phyloP scores from a whole-genome alignment of 2,113 vertebrate genomes.

The Todiramphus saurophagus region DNA sequence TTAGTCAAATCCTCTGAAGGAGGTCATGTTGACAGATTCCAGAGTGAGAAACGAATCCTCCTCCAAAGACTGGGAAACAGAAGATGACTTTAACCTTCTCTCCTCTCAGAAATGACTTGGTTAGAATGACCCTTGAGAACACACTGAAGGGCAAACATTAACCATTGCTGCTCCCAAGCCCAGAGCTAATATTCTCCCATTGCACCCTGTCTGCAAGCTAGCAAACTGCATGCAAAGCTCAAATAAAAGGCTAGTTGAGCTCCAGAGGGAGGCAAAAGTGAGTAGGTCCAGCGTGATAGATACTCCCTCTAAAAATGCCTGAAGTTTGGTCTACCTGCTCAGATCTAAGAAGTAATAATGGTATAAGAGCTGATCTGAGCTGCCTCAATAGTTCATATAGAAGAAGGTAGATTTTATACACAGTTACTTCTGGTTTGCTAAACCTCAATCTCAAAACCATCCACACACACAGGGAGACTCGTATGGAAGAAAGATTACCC shows the following conservation, averaged over 20 bases:
- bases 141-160: not conserved
- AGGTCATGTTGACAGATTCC: slow-evolving; percentile 66
- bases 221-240: not conserved
- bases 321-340: not conserved
- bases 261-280: not conserved
- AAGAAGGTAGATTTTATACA: not conserved
- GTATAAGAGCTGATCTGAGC: not conserved
- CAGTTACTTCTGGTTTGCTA: not conserved
- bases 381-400: not conserved
- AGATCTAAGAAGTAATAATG: not conserved
- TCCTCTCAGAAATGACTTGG: not conserved
- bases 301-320: not conserved
- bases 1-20: slow-evolving; percentile 51
- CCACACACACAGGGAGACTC: accelerated
- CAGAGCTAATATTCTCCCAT: not conserved
- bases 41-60: slow-evolving; percentile 34
- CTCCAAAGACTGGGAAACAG: slow-evolving; percentile 8
- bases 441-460: not conserved
- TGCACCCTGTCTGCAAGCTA: not conserved
- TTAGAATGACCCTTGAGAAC: not conserved
- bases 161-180: not conserved
- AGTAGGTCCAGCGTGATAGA: not conserved
- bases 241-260: not conserved
- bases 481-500: not conserved
- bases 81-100: slow-evolving; percentile 26